Evolutionary conservation across 2,888 invertebrate genomes (phyloP), one percentile per base, ranked within the genome.

Genomic region (Ceriagrion tenellum): DNA sequence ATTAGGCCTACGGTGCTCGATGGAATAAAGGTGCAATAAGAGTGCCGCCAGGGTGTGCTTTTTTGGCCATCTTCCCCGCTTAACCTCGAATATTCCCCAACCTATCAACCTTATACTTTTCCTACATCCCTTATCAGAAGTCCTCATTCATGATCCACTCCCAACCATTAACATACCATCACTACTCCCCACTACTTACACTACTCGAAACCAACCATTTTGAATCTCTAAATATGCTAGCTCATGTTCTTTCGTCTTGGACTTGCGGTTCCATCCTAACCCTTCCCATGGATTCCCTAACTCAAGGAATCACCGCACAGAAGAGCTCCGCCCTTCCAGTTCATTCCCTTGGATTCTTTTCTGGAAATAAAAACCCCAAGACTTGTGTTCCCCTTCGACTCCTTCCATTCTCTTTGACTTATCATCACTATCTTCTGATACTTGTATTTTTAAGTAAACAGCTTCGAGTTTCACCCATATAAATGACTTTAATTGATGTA

Each of bases 21-120:
- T 91, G 63, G 91, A 63, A 91, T 63, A 23, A 63, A 55, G 35
- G 26, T 30, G 40, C 35, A 91, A 63, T 63, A 63, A 91, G 30
- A 23, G 91, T 35, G 40, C 63, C 55, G 40, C 91, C 40, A 10
- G n/a, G 23, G 59, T 63, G 26, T 30, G 30, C 56, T 90, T 30
- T 69, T n/a, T 69, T 10, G 69, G n/a, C 90, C 59, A 47, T 4
- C 88, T 88, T 56, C 55, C 59, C 35, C 30, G 20, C 59, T 55
- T n/a, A 16, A n/a, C 2, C 91, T 23, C n/a, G n/a, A 88, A 88
- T 47, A 47, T 88, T 88, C 18, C 12, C 47, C 6, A 55, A 55
- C n/a, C n/a, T n/a, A 47, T n/a, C n/a, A 35, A 81, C 35, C 6
- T 16, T 35, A 1, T 18, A 6, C 0, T 81, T 81, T 81, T 2